Evolutionary conservation across 1,140 invertebrate genomes (phyloP), one percentile per base, ranked within the genome.

Genomic region (Metopolophium dirhodum): DNA sequence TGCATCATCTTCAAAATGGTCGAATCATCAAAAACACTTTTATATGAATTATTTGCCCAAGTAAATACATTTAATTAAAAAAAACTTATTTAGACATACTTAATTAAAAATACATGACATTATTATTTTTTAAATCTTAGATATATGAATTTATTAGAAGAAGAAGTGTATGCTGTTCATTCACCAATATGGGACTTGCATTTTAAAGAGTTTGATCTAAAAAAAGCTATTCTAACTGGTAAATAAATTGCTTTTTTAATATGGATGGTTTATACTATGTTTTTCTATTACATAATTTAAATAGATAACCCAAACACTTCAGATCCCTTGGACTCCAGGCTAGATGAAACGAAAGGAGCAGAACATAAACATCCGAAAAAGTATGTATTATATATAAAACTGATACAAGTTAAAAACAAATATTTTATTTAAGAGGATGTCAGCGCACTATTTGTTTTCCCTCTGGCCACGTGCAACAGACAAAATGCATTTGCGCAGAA

Each of bases 161-260:
- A 97, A 93, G 98, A 99, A 95, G 97, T 99, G 82, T 98, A 98
- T 95, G 97, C 97, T 35, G 96, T 97, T 54, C 97, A 96, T 94
- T 99, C 98, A 0, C 98, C 98, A 0, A 99, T 99, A 93, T 99
- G 98, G 98, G 98, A 99, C 95, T 96, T 97, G 0, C 97, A 98
- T 49, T 99, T 98, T 94, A 97, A 97, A 94, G 57, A 93, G n/a
- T 94, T 41, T 82, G 91, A 54, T 54, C 61, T 77, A 30, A 45
- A 92, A 41, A 94, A 54, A 94, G 37, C 49, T 9, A 54, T 89
- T 89, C 8, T 90, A 11, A 82, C 30, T 93, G 61, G 85, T 93
- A 89, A 57, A 22, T 6, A 83, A 35, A 45, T n/a, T 90, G 51
- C 9, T 86, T 57, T 47, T 68, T 90, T 61, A 54, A 7, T 47